A percentile compares a stretch with the other conserved stretches of the same genome.
Conservation (phyloP, 2,797 vertebrate genomes). For the Mus minutoides region DNA sequence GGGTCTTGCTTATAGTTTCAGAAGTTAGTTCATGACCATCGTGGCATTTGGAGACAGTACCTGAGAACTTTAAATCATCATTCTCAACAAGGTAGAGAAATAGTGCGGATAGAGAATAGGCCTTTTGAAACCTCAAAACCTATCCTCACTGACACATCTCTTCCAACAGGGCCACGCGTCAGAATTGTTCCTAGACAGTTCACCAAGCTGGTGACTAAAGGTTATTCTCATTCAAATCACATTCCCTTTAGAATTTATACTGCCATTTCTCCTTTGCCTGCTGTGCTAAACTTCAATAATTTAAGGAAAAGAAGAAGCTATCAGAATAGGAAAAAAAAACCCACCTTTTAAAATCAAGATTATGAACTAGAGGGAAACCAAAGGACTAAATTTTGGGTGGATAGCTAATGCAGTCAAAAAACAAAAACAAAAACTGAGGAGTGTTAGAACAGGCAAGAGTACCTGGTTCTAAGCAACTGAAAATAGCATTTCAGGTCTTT, state of each 20-base stretch:
- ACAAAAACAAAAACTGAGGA: background rate
- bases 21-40: background rate
- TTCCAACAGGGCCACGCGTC: too few species aligned
- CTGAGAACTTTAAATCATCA: background rate
- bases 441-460: background rate
- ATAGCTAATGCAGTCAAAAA: background rate
- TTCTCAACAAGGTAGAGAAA: background rate
- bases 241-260: background rate
- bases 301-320: background rate
- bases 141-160: background rate
- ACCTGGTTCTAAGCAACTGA: background rate
- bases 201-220: background rate
- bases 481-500: constrained; percentile 17
- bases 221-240: background rate
- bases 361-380: constrained; percentile 25
- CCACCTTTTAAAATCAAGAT: constrained; percentile 37
- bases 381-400: background rate
- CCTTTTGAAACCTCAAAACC: background rate
- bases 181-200: too few species aligned
- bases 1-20: background rate
- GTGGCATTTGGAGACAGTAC: background rate
- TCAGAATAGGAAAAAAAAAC: constrained; percentile 44
- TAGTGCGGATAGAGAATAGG: background rate
- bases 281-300: background rate
- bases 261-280: background rate